These are phyloP conservation scores for Bombus impatiens DNA, from an alignment of 1,140 invertebrate genomes.

Conservation along the genomic window DNA sequence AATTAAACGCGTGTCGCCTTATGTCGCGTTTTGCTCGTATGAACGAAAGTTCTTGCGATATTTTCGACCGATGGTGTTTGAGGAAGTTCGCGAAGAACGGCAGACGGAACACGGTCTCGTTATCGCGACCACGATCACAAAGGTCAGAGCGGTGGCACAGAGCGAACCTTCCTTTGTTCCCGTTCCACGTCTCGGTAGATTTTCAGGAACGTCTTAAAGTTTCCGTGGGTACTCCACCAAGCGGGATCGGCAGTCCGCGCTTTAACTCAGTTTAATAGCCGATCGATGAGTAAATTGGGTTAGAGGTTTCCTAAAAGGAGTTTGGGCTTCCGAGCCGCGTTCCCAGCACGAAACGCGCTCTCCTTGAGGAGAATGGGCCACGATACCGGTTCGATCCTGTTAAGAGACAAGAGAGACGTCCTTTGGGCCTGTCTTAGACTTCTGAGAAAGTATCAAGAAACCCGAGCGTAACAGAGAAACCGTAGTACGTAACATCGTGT, in stretches of 20 bases:
- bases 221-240: constrained; percentile 2
- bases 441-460: constrained; percentile 39
- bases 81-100: background rate
- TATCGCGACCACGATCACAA: background rate
- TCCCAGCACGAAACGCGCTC: constrained; percentile 18
- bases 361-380: constrained; percentile 32
- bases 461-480: constrained; percentile 13
- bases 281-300: constrained; percentile 71
- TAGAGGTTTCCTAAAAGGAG: constrained; percentile 69
- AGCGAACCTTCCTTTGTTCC: background rate
- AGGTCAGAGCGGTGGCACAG: background rate
- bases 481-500: background rate
- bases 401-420: constrained; percentile 61
- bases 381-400: constrained; percentile 58
- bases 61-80: background rate
- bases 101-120: background rate
- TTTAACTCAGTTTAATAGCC: constrained; percentile 72
- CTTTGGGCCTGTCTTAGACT: constrained; percentile 48
- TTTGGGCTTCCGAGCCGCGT: constrained; percentile 41
- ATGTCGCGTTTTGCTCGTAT: too few relatives aligned
- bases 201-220: constrained; percentile 37
- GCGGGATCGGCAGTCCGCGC: constrained; percentile 51
- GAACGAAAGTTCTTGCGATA: too few relatives aligned
- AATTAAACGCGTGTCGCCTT: too few relatives aligned
- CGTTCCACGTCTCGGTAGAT: constrained; percentile 13